A percentile compares a stretch with the other conserved stretches of the same genome.
Conservation (phyloP, 2,113 vertebrate species). For the Danionella cerebrum region DNA sequence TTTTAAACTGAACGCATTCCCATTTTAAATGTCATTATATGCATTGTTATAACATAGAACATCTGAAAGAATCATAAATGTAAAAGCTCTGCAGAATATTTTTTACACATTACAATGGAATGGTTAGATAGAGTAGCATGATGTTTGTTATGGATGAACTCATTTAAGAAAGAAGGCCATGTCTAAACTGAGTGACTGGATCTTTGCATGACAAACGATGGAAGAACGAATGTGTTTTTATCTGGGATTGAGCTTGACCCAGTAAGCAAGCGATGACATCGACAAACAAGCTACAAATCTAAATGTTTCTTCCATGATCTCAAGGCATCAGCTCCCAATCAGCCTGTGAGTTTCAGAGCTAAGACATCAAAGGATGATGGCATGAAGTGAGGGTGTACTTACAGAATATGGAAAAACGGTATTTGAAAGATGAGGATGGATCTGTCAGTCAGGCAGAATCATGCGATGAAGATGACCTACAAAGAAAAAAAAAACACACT, state of each 20-base stretch:
- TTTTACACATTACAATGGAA: neutral
- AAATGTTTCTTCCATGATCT: neutral
- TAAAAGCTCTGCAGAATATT: neutral
- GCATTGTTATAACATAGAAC: no score
- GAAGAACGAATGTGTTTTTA: conserved; percentile 10
- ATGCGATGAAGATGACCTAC: conserved; percentile 94
- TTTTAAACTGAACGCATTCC: no score
- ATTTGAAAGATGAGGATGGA: conserved; percentile 77
- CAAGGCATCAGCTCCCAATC: neutral
- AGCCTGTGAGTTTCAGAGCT: neutral
- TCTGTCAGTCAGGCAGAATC: conserved; percentile 82
- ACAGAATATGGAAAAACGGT: conserved; percentile 84
- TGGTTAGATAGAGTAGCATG: neutral
- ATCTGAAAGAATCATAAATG: no score
- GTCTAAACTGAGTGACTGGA: neutral
- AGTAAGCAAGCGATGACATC: conserved; percentile 16
- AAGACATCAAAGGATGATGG: conserved; percentile 8
- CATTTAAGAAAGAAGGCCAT: neutral
- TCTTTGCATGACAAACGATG: neutral
- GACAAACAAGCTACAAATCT: neutral
- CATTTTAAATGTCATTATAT: no score
- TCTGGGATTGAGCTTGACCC: conserved; percentile 10
- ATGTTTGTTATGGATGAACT: neutral
- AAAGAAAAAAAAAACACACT: conserved; percentile 86
- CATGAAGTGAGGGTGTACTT: conserved; percentile 74